Evolutionary conservation across 2,888 invertebrate species (phyloP).

Genomic region (Bombyx huttoni): DNA sequence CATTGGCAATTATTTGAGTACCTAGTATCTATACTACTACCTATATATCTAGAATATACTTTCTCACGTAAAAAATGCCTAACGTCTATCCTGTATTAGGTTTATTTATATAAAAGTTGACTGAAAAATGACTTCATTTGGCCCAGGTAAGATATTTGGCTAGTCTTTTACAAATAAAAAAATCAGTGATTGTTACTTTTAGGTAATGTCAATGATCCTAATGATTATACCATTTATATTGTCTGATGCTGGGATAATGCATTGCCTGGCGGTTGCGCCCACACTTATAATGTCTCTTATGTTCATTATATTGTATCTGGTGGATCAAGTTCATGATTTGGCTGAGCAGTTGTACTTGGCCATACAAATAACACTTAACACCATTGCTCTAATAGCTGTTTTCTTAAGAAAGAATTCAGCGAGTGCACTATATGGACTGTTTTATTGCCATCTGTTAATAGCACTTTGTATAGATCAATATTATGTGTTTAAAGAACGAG

Average conservation of each 20-base stretch:
- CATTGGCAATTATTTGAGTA: not conserved
- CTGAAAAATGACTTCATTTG: too few species aligned
- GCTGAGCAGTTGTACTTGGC: conserved; percentile 51
- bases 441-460: conserved; percentile 44
- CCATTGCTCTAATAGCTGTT: conserved; percentile 23
- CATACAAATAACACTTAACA: conserved; percentile 30
- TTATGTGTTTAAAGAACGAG: conserved; percentile 42
- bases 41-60: too few species aligned
- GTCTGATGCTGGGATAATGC: conserved; percentile 29
- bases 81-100: too few species aligned
- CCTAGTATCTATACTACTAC: too few species aligned
- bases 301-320: conserved; percentile 54
- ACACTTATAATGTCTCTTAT: conserved; percentile 49
- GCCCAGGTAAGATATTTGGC: not conserved
- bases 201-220: conserved; percentile 57
- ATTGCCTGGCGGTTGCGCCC: conserved; percentile 53
- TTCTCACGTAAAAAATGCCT: too few species aligned
- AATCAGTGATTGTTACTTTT: conserved; percentile 44
- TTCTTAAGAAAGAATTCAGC: conserved; percentile 15
- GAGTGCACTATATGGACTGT: conserved; percentile 38
- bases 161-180: conserved; percentile 4
- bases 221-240: conserved; percentile 53
- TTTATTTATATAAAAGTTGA: not conserved
- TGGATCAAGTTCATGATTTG: conserved; percentile 56
- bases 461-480: conserved; percentile 45